phyloP scores from a whole-genome alignment of 1,140 invertebrate genomes.

The Littorina saxatilis region DNA sequence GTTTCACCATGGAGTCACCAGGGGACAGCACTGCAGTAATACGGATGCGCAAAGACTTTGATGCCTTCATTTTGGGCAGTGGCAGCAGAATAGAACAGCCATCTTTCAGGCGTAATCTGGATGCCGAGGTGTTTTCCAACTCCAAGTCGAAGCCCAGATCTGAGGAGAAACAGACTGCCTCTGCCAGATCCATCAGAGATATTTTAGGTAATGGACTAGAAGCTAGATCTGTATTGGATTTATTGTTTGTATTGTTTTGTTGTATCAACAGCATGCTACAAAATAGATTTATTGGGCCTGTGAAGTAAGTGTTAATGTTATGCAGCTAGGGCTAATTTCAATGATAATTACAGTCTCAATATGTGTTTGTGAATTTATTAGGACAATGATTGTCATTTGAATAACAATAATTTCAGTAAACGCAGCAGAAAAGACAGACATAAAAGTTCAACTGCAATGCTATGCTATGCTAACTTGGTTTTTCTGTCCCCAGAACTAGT shows the following conservation, averaged over 20 bases:
- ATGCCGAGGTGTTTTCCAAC: slow-evolving; percentile 6
- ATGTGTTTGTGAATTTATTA: neutral
- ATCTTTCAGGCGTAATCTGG: slow-evolving; percentile 42
- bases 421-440: no score
- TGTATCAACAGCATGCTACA: neutral
- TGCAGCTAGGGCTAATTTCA: neutral
- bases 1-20: slow-evolving; percentile 47
- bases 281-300: neutral
- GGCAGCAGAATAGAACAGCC: slow-evolving; percentile 33
- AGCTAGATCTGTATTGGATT: neutral
- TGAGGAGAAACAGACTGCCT: no score
- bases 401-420: no score
- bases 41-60: slow-evolving; percentile 65
- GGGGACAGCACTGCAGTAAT: slow-evolving; percentile 58
- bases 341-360: neutral
- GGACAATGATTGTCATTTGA: no score
- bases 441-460: no score
- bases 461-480: no score
- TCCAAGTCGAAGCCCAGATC: neutral
- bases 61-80: slow-evolving; percentile 54
- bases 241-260: neutral
- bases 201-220: neutral
- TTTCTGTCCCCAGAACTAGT: no score
- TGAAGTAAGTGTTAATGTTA: neutral
- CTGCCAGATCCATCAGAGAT: neutral